Base-by-base conservation (phyloP, 1,140 invertebrate species). In the Euschistus heros region DNA sequence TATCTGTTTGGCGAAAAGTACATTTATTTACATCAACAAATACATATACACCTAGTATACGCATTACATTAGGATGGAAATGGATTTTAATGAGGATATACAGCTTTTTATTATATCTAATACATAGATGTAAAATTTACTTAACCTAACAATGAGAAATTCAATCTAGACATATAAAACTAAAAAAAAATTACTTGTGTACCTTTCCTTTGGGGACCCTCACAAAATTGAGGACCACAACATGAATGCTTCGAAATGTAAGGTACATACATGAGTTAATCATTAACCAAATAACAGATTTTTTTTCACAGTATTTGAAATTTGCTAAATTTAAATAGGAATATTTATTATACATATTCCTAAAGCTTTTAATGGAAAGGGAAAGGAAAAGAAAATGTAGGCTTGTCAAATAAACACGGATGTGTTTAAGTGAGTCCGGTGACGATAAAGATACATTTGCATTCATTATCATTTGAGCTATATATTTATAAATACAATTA, bases 401-500 rank as follows among this genome's bases (percentile, higher is more conserved):
- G n/a, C 47, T 50, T 13, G 22, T 20, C n/a, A 50, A 50, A 18
- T 20, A 50, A 20, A 50, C n/a, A 50, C 47, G 3, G 7, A 50
- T 50, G 47, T 50, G 47, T 50, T 50, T 18, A 20, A 10, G n/a
- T 20, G 10, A 50, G 22, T n/a, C 47, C 3, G 24, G 54, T 57
- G 22, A 57, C 26, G 10, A 27, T 57, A 57, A 57, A 57, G 20
- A 24, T 54, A n/a, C 5, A 20, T 17, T 24, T 57, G 54, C 54
- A 57, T 57, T 57, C 24, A 26, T 15, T 37, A 57, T 26, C 2
- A 22, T 57, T 57, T 57, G 54, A 57, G 54, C 54, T 57, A 57
- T 24, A 50, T 24, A 57, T 10, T 24, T 26, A 57, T 26, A 57
- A 22, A 57, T 17, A 24, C 15, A 22, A 57, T 57, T 26, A 50